phyloP scores from a whole-genome alignment of 2,888 invertebrate species.

The Carpatolechia fugitivella region DNA sequence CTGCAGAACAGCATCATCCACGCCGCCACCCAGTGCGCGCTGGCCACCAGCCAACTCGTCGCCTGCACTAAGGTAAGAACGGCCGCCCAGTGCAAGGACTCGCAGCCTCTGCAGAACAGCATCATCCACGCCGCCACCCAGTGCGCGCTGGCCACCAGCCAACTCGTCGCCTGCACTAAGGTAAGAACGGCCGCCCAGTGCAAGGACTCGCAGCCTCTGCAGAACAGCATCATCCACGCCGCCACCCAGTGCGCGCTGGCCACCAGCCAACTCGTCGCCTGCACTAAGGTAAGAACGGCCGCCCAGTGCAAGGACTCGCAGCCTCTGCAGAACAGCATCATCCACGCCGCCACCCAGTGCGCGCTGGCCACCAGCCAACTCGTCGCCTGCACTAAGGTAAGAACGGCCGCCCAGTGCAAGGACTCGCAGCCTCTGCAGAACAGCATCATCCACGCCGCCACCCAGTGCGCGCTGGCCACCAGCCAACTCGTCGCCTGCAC shows the following conservation, averaged over 20 bases:
- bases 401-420: too few species aligned
- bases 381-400: conserved; percentile 96
- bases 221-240: conserved; percentile 94
- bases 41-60: conserved; percentile 98
- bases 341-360: conserved; percentile 97
- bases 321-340: conserved; percentile 94
- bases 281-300: conserved; percentile 85
- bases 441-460: conserved; percentile 95
- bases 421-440: too few species aligned
- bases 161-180: conserved; percentile 98
- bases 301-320: conserved; percentile 84
- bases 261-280: conserved; percentile 98
- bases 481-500: conserved; percentile 98
- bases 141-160: conserved; percentile 98
- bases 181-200: conserved; percentile 83
- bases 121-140: conserved; percentile 98
- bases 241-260: conserved; percentile 98
- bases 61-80: conserved; percentile 92
- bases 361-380: conserved; percentile 98
- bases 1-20: conserved; percentile 94
- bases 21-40: conserved; percentile 97
- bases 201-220: conserved; percentile 82
- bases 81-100: conserved; percentile 82
- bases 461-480: conserved; percentile 97
- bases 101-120: conserved; percentile 88